Percentiles rank a stretch among this genome's conserved stretches.
phyloP scores from a whole-genome alignment of 2,888 invertebrate species.

The Drosophila kambysellisi region DNA sequence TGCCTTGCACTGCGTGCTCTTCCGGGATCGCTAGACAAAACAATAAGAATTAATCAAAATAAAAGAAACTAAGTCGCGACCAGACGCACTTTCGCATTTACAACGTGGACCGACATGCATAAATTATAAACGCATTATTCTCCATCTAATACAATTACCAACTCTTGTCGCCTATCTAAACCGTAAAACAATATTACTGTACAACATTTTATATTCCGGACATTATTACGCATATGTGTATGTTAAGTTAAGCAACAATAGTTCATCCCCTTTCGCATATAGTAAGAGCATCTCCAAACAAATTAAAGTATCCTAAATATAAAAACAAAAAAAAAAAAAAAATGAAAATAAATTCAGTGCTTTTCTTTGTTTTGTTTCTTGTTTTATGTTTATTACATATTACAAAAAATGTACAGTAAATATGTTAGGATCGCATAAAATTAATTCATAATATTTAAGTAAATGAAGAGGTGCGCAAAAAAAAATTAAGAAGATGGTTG shows the following conservation, averaged over 20 bases:
- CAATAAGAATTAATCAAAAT: not conserved
- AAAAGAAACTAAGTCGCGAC: not conserved
- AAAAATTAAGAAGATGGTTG: constrained; percentile 35
- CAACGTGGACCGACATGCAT: constrained; percentile 10
- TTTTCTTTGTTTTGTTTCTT: constrained; percentile 29
- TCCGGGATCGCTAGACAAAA: constrained; percentile 75
- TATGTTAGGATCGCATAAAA: constrained; percentile 74
- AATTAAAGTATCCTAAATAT: not conserved
- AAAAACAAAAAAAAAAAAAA: not conserved
- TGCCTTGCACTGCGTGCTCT: constrained; percentile 84
- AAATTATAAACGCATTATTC: constrained; percentile 16
- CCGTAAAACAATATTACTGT: constrained; percentile 14
- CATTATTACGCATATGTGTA: too few relatives aligned
- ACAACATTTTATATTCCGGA: not conserved
- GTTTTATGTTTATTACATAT: constrained; percentile 66
- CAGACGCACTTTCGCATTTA: constrained; percentile 25
- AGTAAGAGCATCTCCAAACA: not conserved
- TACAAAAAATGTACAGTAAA: constrained; percentile 78
- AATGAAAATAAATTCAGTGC: not conserved
- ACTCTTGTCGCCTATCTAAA: constrained; percentile 14
- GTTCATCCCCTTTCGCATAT: not conserved
- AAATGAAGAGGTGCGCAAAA: constrained; percentile 63
- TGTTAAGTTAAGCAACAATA: not conserved
- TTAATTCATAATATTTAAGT: constrained; percentile 78
- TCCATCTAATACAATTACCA: constrained; percentile 8